Conservation (phyloP, 2,113 vertebrate species). For the Carollia perspicillata region DNA sequence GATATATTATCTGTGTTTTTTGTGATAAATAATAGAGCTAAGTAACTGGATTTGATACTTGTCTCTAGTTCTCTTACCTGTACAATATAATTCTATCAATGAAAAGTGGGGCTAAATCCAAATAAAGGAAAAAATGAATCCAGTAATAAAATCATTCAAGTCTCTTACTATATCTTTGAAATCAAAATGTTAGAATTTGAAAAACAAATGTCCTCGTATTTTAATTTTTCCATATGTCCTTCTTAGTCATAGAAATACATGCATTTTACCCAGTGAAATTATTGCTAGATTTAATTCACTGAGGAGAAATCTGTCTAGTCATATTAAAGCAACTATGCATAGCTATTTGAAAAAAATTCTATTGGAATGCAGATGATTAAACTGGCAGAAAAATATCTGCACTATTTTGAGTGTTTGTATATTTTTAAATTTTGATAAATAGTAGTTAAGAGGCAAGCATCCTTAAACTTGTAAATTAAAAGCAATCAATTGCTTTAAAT, state of each 20-base stretch:
- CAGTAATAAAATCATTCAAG: background rate
- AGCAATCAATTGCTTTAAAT: constrained; percentile 44
- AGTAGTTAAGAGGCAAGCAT: background rate
- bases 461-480: constrained; percentile 11
- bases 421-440: constrained; percentile 33
- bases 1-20: background rate
- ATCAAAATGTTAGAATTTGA: background rate
- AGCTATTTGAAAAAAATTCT: background rate
- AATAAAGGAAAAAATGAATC: background rate
- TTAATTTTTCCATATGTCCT: background rate
- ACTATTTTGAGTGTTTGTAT: background rate
- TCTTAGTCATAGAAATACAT: background rate
- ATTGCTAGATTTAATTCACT: background rate
- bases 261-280: background rate
- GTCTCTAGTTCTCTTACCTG: background rate
- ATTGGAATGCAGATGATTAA: background rate
- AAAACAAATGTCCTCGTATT: background rate
- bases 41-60: background rate
- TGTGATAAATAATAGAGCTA: background rate
- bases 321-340: background rate
- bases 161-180: background rate
- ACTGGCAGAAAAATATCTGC: background rate
- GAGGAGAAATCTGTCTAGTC: background rate
- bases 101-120: background rate
- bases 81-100: background rate